Evolutionary conservation across 2,797 vertebrate genomes (phyloP).

Genomic region (Pipistrellus pygmaeus): DNA sequence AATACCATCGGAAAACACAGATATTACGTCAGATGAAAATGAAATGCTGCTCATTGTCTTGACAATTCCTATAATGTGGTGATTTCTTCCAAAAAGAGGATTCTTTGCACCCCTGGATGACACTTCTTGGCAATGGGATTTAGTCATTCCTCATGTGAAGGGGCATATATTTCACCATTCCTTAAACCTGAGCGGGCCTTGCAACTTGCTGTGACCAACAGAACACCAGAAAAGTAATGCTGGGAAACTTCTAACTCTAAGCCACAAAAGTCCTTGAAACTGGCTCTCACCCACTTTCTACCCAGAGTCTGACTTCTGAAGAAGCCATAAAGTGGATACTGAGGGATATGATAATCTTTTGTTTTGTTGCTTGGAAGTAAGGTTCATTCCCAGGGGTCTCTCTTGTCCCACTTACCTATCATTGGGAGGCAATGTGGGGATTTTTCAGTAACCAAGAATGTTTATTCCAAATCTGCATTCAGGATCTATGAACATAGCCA

Average conservation of each 20-base stretch:
- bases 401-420: neutral
- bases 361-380: neutral
- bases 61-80: neutral
- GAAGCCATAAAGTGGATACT: neutral
- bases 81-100: neutral
- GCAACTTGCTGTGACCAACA: neutral
- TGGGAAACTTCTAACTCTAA: neutral
- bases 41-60: neutral
- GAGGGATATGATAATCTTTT: neutral
- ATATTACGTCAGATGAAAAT: neutral
- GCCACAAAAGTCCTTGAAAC: neutral
- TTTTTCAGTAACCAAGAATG: neutral
- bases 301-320: neutral
- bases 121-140: neutral
- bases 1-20: no score
- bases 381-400: neutral
- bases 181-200: neutral
- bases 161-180: neutral
- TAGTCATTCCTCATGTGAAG: neutral
- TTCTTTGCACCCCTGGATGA: neutral
- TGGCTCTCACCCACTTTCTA: neutral
- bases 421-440: neutral
- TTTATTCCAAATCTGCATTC: neutral
- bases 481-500: neutral
- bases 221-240: neutral